Evolutionary conservation across 2,888 invertebrate genomes (phyloP).

Genomic region (Plebejus anna): DNA sequence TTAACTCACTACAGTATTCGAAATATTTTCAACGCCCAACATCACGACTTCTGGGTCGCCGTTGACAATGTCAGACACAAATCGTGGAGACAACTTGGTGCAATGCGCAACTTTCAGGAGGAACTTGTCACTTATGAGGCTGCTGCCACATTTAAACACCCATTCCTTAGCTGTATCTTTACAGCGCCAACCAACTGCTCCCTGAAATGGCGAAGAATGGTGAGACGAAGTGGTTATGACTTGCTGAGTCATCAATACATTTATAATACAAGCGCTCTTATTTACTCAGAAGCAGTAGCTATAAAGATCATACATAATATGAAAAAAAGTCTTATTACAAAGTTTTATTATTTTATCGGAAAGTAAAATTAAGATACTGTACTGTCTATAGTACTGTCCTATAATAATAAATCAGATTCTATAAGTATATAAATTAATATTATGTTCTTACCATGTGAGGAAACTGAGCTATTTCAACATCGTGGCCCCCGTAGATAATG

Average conservation of each 20-base stretch:
- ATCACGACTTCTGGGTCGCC: slow-evolving; percentile 40
- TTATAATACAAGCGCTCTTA: too few relatives aligned
- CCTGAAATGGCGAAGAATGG: slow-evolving; percentile 34
- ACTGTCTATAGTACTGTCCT: too few relatives aligned
- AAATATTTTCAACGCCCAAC: slow-evolving; percentile 39
- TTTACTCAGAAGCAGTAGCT: too few relatives aligned
- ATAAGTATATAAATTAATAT: neutral
- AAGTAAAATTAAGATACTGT: too few relatives aligned
- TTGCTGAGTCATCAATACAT: too few relatives aligned
- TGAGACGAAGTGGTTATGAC: too few relatives aligned
- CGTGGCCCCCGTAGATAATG: too few relatives aligned
- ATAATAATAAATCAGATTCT: too few relatives aligned
- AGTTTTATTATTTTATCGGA: too few relatives aligned
- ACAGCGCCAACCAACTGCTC: slow-evolving; percentile 42
- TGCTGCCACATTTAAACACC: slow-evolving; percentile 76
- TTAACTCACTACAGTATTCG: neutral
- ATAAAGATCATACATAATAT: too few relatives aligned
- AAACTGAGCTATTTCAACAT: neutral
- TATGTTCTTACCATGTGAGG: slow-evolving; percentile 3
- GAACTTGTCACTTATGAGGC: slow-evolving; percentile 78
- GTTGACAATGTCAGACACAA: slow-evolving; percentile 28
- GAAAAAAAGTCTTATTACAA: too few relatives aligned
- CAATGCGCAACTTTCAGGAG: slow-evolving; percentile 84
- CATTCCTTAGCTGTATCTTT: slow-evolving; percentile 33
- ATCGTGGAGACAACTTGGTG: slow-evolving; percentile 32